A percentile compares a stretch with the other conserved stretches of the same genome.
Evolutionary conservation across 2,797 vertebrate species (phyloP).

Genomic region (Cichlasoma orientale): DNA sequence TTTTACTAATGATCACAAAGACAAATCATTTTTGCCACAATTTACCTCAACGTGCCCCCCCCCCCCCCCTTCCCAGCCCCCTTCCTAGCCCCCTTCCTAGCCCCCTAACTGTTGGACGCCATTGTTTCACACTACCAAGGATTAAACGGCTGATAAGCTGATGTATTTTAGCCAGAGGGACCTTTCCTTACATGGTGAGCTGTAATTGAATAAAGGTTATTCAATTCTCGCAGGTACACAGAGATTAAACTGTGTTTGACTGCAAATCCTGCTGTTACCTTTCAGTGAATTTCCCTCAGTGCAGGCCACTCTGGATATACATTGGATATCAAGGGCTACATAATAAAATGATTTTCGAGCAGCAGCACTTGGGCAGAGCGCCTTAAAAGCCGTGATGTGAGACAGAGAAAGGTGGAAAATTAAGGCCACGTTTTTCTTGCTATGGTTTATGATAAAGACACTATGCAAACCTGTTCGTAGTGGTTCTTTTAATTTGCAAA

Average conservation of each 20-base stretch:
- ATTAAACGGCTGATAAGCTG: neutral
- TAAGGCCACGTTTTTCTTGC: neutral
- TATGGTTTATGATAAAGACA: too few relatives aligned
- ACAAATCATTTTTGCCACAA: neutral
- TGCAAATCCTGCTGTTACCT: neutral
- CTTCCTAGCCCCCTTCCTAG: too few relatives aligned
- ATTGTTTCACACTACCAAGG: neutral
- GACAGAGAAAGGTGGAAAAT: neutral
- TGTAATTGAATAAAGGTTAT: neutral
- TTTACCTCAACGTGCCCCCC: too few relatives aligned
- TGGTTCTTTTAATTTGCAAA: neutral
- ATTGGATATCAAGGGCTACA: conserved; percentile 8
- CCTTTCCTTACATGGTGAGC: neutral
- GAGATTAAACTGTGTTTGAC: conserved; percentile 18
- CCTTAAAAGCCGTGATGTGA: conserved; percentile 28
- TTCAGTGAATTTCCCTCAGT: neutral
- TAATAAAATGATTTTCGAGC: conserved; percentile 23
- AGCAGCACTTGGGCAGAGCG: conserved; percentile 1
- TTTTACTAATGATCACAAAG: neutral
- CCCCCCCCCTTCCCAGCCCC: too few relatives aligned
- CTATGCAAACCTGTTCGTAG: neutral
- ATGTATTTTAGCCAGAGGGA: neutral
- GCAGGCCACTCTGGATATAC: neutral
- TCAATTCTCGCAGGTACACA: neutral
- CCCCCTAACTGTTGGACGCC: neutral